A percentile compares a stretch with the other conserved stretches of the same genome.
Evolutionary conservation across 2,797 vertebrate genomes (phyloP).

Genomic region (Scolopax rusticola): DNA sequence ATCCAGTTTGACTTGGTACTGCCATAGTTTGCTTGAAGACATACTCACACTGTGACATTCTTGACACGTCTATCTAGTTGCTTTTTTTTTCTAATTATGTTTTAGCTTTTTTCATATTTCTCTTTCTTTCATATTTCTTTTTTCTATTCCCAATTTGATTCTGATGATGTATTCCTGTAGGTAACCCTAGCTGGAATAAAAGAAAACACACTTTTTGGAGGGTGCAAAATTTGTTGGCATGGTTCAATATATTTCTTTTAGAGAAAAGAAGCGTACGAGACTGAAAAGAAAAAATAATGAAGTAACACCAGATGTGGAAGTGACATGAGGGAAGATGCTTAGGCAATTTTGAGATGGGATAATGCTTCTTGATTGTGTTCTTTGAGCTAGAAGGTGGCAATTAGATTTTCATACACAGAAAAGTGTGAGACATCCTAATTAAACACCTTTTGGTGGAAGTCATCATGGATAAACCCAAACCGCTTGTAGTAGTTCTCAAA

Average conservation of each 20-base stretch:
- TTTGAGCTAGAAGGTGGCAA: constrained; percentile 78
- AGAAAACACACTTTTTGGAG: neutral
- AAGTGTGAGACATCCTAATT: constrained; percentile 83
- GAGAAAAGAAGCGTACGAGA: neutral
- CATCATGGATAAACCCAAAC: constrained; percentile 42
- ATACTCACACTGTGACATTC: neutral
- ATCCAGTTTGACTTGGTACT: neutral
- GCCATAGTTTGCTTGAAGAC: neutral
- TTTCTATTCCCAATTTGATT: neutral
- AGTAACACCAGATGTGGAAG: constrained; percentile 23
- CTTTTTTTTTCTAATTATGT: neutral
- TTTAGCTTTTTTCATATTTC: neutral
- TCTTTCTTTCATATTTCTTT: neutral
- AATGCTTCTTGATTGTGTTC: constrained; percentile 69
- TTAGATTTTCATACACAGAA: constrained; percentile 73
- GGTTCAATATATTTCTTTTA: neutral
- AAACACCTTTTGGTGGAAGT: constrained; percentile 82
- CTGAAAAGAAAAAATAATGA: neutral
- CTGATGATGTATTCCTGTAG: neutral
- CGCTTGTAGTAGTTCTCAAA: constrained; percentile 54
- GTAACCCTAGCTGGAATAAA: neutral
- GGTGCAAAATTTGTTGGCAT: neutral
- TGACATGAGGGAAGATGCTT: constrained; percentile 7
- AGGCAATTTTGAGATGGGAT: constrained; percentile 43
- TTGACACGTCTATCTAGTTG: neutral